A percentile compares a stretch with the other conserved stretches of the same genome.
phyloP scores from a whole-genome alignment of 2,113 vertebrate species.

The Mirounga angustirostris region DNA sequence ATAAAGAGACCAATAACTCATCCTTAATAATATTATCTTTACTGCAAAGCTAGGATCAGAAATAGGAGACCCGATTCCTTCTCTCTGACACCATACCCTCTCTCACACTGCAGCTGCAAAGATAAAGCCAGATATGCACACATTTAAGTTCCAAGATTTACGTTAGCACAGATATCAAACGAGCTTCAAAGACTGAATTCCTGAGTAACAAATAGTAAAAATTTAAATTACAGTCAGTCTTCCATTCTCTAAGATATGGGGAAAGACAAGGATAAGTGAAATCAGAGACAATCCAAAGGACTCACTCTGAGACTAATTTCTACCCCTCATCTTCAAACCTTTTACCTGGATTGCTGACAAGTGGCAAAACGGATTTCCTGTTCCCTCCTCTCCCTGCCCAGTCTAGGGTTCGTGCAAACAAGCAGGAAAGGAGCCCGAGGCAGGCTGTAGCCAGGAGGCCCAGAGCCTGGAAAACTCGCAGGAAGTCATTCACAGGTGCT shows the following conservation, averaged over 20 bases:
- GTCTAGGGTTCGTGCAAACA: not conserved
- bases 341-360: slow-evolving; percentile 20
- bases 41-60: slow-evolving; percentile 40
- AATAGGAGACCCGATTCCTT: slow-evolving; percentile 41
- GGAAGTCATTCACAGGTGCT: not conserved
- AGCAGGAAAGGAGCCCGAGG: slow-evolving; percentile 45
- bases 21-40: not conserved
- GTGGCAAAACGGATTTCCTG: not conserved
- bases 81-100: not conserved
- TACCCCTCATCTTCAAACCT: not conserved
- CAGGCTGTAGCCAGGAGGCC: not conserved
- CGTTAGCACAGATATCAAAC: not conserved
- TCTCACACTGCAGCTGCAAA: slow-evolving; percentile 26
- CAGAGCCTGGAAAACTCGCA: not conserved
- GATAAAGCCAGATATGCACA: slow-evolving; percentile 5
- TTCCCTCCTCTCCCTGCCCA: not conserved
- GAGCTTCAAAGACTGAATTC: slow-evolving; percentile 48
- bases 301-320: slow-evolving; percentile 11
- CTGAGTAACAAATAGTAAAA: slow-evolving; percentile 2
- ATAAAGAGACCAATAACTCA: slow-evolving; percentile 42
- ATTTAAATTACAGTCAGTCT: slow-evolving; percentile 27
- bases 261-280: slow-evolving; percentile 44
- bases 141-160: slow-evolving; percentile 2
- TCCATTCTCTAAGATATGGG: slow-evolving; percentile 38
- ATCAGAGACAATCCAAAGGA: slow-evolving; percentile 39